These are phyloP conservation scores for Luffia ferchaultella DNA, from an alignment of 2,888 invertebrate species.

Conservation along the genomic window DNA sequence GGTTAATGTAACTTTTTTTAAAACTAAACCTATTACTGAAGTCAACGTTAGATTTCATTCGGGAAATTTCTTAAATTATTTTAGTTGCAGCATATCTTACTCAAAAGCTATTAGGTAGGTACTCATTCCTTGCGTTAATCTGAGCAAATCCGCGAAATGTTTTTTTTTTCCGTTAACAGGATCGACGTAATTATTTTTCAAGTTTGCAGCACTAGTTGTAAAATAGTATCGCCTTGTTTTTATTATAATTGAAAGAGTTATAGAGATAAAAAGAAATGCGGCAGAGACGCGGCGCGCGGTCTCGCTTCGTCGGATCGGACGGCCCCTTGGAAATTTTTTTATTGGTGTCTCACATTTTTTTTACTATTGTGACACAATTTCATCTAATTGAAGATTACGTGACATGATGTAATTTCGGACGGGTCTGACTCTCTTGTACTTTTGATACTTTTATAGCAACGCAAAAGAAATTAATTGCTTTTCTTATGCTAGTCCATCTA, in stretches of 20 bases:
- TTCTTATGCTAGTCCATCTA: no score
- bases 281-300: background rate
- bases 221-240: background rate
- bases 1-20: no score
- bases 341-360: slow-evolving; percentile 26
- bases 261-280: background rate
- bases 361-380: slow-evolving; percentile 40
- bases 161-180: background rate
- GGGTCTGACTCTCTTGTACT: background rate
- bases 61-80: no score
- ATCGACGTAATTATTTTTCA: background rate
- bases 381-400: slow-evolving; percentile 40
- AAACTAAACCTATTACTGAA: no score
- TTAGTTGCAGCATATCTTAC: background rate
- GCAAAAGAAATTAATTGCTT: no score
- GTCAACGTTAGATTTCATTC: no score
- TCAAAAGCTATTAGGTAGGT: background rate
- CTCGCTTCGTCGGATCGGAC: slow-evolving; percentile 2
- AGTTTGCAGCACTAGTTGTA: background rate
- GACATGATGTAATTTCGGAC: slow-evolving; percentile 29
- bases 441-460: background rate
- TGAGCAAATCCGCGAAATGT: background rate
- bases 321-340: slow-evolving; percentile 4
- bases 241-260: background rate
- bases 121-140: background rate